Percentiles rank a stretch among this genome's conserved stretches.
Conservation (phyloP, 1,140 invertebrate species). For the Nylanderia fulva region DNA sequence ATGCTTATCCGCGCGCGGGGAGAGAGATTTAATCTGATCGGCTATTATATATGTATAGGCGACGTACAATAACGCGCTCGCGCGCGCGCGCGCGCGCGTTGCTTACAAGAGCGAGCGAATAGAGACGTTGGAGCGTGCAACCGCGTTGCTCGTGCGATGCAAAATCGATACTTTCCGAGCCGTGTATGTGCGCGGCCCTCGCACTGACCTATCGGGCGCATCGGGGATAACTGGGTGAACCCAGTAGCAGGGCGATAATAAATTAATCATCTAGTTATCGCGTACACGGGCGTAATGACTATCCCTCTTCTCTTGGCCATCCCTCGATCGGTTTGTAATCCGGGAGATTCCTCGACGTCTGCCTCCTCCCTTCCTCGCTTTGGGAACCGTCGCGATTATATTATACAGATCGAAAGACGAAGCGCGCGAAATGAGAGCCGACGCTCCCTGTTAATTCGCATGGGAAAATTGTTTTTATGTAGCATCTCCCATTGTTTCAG, state of each 20-base stretch:
- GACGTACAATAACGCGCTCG: slow-evolving; percentile 39
- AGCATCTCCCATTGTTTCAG: background rate
- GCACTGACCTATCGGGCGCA: slow-evolving; percentile 52
- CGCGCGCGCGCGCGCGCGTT: background rate
- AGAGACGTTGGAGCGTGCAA: slow-evolving; percentile 50
- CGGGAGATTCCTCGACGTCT: background rate
- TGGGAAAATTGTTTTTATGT: slow-evolving; percentile 41
- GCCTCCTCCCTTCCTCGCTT: background rate
- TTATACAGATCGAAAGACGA: background rate
- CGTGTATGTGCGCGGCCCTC: slow-evolving; percentile 25
- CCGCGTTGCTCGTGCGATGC: slow-evolving; percentile 45
- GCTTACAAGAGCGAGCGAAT: slow-evolving; percentile 31
- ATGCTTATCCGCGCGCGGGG: slow-evolving; percentile 42
- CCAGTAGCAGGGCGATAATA: slow-evolving; percentile 46
- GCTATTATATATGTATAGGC: slow-evolving; percentile 53
- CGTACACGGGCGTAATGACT: slow-evolving; percentile 46
- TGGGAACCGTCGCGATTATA: background rate
- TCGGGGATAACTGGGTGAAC: slow-evolving; percentile 57
- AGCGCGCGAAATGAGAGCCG: slow-evolving; percentile 22
- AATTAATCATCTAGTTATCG: slow-evolving; percentile 60
- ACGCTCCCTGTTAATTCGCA: slow-evolving; percentile 32
- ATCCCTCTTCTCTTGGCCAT: slow-evolving; percentile 10
- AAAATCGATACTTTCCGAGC: slow-evolving; percentile 50
- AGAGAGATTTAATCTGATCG: slow-evolving; percentile 45
- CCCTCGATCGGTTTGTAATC: background rate